These are phyloP conservation scores for Chaetorhynchus papuensis DNA, from an alignment of 2,113 vertebrate genomes.

Conservation along the genomic window DNA sequence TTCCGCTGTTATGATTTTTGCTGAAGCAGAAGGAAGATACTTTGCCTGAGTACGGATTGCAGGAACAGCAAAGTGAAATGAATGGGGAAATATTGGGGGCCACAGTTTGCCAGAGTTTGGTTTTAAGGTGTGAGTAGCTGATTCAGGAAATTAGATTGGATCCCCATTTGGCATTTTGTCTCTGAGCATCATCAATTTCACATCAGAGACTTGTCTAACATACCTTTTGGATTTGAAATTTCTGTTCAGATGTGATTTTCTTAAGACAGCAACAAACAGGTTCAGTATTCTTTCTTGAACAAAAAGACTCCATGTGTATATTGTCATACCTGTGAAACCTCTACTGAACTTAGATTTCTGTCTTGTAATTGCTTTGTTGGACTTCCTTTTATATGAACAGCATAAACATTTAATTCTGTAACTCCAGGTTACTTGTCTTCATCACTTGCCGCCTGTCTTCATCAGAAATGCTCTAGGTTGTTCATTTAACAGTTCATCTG, in stretches of 20 bases:
- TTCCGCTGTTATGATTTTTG: not conserved
- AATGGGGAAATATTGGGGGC: not conserved
- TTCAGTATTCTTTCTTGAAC: not conserved
- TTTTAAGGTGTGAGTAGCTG: not conserved
- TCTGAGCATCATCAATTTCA: not conserved
- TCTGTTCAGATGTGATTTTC: not conserved
- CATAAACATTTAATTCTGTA: not conserved
- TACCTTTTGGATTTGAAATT: not conserved
- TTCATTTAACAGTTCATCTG: not conserved
- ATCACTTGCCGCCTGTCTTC: not conserved
- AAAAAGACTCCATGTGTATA: not conserved
- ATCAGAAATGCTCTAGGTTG: not conserved
- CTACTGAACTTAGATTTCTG: not conserved
- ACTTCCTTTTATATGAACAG: not conserved
- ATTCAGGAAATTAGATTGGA: not conserved
- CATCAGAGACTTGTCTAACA: fast-evolving
- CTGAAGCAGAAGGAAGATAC: not conserved
- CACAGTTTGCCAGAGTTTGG: not conserved
- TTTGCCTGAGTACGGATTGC: not conserved
- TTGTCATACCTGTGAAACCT: not conserved
- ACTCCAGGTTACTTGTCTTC: not conserved
- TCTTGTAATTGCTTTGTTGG: not conserved
- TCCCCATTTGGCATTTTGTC: not conserved
- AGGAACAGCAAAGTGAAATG: not conserved
- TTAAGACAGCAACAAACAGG: not conserved